Percentiles rank a stretch among this genome's conserved stretches.
Evolutionary conservation across 2,113 vertebrate species (phyloP).

Genomic region (Brachyhypopomus occidentalis): DNA sequence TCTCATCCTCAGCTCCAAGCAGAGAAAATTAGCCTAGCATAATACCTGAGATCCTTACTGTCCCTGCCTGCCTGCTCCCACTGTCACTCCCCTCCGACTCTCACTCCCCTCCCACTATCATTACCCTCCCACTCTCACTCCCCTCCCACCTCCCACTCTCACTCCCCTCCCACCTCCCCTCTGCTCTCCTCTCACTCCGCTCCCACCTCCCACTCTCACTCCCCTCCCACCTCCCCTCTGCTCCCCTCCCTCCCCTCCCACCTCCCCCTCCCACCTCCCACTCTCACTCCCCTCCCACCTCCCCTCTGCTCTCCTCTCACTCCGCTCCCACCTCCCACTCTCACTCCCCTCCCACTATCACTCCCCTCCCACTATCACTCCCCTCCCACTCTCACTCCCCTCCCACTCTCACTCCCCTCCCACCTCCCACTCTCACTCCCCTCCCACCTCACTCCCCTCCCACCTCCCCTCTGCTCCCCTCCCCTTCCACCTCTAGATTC

Average conservation of each 20-base stretch:
- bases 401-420: too few relatives aligned
- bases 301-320: neutral
- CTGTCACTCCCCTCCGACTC: neutral
- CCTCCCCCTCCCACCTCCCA: neutral
- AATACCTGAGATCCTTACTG: conserved; percentile 32
- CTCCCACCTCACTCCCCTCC: neutral
- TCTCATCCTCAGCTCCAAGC: conserved; percentile 23
- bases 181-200: too few relatives aligned
- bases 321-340: too few relatives aligned
- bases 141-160: neutral
- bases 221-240: too few relatives aligned
- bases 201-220: too few relatives aligned
- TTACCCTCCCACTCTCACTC: too few relatives aligned
- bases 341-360: too few relatives aligned
- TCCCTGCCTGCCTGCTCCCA: neutral
- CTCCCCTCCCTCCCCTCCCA: neutral
- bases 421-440: too few relatives aligned
- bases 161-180: too few relatives aligned
- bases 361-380: too few relatives aligned
- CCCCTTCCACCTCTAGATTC: too few relatives aligned
- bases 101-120: neutral
- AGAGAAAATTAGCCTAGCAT: conserved; percentile 43
- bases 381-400: too few relatives aligned
- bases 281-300: neutral
- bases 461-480: neutral